A percentile compares a stretch with the other conserved stretches of the same genome.
Evolutionary conservation across 2,113 vertebrate genomes (phyloP).

Genomic region (Hipposideros armiger): DNA sequence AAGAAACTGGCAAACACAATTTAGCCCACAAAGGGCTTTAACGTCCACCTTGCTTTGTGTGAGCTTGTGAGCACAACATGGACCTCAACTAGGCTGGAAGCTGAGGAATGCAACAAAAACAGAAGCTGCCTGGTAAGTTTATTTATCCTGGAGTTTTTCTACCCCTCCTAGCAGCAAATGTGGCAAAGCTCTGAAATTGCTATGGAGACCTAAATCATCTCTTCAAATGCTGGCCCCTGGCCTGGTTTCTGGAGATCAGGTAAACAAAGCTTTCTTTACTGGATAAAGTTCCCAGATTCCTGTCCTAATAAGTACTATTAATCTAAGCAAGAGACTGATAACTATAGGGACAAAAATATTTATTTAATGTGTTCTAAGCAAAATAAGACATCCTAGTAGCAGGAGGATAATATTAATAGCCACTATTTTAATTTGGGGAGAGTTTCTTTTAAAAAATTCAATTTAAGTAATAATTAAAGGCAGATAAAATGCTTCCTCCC

Average conservation of each 20-base stretch:
- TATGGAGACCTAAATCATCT: conserved; percentile 52
- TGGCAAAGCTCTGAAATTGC: background rate
- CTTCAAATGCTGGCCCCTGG: background rate
- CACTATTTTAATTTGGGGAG: background rate
- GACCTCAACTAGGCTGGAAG: background rate
- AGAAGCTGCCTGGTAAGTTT: background rate
- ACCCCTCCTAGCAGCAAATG: background rate
- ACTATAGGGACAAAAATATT: background rate
- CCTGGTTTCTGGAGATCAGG: conserved; percentile 1
- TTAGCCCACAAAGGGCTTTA: background rate
- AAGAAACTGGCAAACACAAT: background rate
- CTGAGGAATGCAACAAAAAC: background rate
- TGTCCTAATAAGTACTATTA: background rate
- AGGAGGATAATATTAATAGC: background rate
- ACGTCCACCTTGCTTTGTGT: too few species aligned
- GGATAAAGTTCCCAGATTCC: background rate
- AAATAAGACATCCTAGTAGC: background rate
- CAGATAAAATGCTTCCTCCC: background rate
- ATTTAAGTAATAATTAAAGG: background rate
- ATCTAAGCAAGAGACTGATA: background rate
- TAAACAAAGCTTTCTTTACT: conserved; percentile 47
- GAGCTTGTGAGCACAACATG: background rate
- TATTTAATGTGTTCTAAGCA: background rate
- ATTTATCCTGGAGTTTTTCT: background rate
- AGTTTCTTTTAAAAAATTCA: background rate